Percentiles rank a stretch among this genome's conserved stretches.
Conservation (phyloP, 2,888 invertebrate genomes). For the Noctua janthe region DNA sequence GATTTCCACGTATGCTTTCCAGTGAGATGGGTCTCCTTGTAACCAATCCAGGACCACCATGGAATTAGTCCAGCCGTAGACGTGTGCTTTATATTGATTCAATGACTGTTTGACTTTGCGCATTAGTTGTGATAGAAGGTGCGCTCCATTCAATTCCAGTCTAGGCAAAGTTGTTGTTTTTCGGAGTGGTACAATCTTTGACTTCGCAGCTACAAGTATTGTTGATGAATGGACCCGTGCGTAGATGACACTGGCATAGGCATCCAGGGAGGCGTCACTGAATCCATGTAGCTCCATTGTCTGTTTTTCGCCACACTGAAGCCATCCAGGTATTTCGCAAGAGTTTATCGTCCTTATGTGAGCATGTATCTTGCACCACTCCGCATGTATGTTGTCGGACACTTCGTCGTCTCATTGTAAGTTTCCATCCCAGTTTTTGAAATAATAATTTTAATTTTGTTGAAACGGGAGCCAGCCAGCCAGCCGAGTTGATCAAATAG, state of each 20-base stretch:
- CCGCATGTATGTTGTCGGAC: too few species aligned
- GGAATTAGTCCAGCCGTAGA: constrained; percentile 1
- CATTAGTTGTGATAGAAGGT: neutral
- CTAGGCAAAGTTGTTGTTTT: constrained; percentile 12
- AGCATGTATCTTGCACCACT: too few species aligned
- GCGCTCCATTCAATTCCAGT: constrained; percentile 14
- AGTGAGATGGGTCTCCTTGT: neutral
- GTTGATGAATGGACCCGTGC: neutral
- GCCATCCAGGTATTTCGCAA: too few species aligned
- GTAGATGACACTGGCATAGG: constrained; percentile 22
- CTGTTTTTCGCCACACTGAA: too few species aligned
- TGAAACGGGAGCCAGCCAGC: too few species aligned
- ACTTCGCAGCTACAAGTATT: constrained; percentile 49
- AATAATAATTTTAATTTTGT: too few species aligned
- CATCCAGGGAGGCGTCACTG: constrained; percentile 29
- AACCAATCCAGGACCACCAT: constrained; percentile 2
- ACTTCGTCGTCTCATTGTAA: too few species aligned
- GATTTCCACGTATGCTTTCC: neutral
- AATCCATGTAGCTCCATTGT: neutral
- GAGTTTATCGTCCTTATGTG: too few species aligned
- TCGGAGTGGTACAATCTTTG: constrained; percentile 2
- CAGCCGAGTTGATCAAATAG: too few species aligned
- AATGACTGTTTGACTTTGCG: neutral
- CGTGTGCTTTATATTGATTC: neutral
- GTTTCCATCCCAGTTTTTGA: too few species aligned